Base-by-base conservation (phyloP, 2,797 vertebrate genomes). In the Paramormyrops hopkinsi region DNA sequence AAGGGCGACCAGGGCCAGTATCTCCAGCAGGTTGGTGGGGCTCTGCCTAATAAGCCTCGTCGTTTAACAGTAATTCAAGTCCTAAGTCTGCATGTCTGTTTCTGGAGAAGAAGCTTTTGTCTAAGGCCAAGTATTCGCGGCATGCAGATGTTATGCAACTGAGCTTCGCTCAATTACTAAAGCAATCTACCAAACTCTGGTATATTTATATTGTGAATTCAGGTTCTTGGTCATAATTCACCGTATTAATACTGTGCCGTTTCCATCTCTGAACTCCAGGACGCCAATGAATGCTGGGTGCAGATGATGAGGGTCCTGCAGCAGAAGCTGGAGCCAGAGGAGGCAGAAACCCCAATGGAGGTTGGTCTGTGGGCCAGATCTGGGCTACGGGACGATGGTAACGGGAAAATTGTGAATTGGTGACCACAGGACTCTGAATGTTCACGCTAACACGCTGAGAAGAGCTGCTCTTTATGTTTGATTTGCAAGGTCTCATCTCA, bases 1-100 rank as follows among this genome's bases (percentile, higher is more conserved):
- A 99, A 99, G 91, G 98, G 98, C 0, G 99, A 99, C 88, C 99
- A 99, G 96, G 99, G 99, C 88, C 99, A 99, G 86, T 99, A 99
- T 93, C 97, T 99, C 89, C 98, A 99, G 90, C 99, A 99, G 97
- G 99, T 99, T 94, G 90, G 90, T 12, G 62, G 29, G 46, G n/a
- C 82, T 0, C 82, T 29, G 8, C n/a, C 79, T 46, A n/a, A n/a
- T 5, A 0, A 3, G 48, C 46, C 48, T 46, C 46, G 2, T 6
- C 22, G 4, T 51, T 22, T 51, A 51, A 84, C 53, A 41, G 85
- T 3, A 11, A 25, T 33, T 11, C 17, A 4, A 37, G n/a, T n/a
- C 44, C 44, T n/a, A 8, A 48, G 46, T 51, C 12, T 69, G 46
- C 29, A 82, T 9, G 53, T 86, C 14, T 0, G 19, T 17, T 86